Conservation (phyloP, 2,113 vertebrate species). For the Tylochromis polylepis region DNA sequence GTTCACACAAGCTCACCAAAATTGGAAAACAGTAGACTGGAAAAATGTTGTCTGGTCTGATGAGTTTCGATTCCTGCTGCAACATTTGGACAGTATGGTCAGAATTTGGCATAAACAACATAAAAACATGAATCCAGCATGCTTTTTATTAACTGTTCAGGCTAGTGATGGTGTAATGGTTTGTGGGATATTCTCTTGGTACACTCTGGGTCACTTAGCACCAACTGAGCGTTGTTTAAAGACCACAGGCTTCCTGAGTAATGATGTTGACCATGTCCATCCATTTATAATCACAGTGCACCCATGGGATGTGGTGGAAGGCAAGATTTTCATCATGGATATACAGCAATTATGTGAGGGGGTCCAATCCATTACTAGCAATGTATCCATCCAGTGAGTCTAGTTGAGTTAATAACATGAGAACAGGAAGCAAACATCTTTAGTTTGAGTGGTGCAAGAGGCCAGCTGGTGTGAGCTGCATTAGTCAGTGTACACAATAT, state of each 20-base stretch:
- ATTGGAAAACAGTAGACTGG: background rate
- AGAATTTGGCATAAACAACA: background rate
- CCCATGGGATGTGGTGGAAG: background rate
- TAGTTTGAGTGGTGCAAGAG: background rate
- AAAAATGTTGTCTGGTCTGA: background rate
- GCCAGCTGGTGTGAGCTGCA: background rate
- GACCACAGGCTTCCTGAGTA: background rate
- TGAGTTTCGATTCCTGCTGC: background rate
- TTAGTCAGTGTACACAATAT: background rate
- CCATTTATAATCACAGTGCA: background rate
- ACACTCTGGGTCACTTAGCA: background rate
- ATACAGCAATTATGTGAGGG: background rate
- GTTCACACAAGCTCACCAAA: background rate
- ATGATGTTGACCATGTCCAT: background rate
- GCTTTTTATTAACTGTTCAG: background rate
- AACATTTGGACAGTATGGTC: background rate
- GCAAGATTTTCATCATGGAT: background rate
- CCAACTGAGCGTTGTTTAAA: background rate
- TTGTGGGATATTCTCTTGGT: background rate
- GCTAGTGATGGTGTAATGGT: background rate
- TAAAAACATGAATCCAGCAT: background rate
- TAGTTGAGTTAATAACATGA: background rate
- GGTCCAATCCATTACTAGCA: background rate
- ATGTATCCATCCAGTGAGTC: background rate
- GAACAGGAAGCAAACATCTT: background rate